A percentile compares a stretch with the other conserved stretches of the same genome.
Conservation (phyloP, 2,113 vertebrate species). For the Chaetodon trifascialis region DNA sequence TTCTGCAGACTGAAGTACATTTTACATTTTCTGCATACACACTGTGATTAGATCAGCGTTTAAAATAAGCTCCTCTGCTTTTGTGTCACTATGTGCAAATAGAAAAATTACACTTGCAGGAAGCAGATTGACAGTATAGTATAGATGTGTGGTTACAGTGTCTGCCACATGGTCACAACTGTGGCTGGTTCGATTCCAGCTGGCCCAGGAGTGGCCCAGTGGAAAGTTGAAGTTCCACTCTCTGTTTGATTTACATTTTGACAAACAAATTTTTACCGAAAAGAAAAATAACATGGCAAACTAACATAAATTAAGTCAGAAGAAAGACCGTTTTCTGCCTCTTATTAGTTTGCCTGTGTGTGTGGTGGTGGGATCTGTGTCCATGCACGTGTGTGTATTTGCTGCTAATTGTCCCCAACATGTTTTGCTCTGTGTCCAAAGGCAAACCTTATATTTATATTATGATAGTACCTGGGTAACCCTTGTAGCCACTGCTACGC, state of each 20-base stretch:
- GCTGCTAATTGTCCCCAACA: not conserved
- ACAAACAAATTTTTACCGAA: too few relatives aligned
- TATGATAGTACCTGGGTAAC: not conserved
- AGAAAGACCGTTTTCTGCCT: not conserved
- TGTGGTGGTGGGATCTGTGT: not conserved
- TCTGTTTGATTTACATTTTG: too few relatives aligned
- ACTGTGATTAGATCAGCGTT: not conserved
- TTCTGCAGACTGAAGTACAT: not conserved
- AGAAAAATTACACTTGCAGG: not conserved
- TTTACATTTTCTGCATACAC: not conserved
- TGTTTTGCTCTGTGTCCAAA: not conserved
- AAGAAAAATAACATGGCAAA: not conserved
- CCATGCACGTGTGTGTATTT: not conserved
- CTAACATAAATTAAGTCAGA: too few relatives aligned
- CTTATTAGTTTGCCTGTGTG: not conserved
- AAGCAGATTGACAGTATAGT: not conserved
- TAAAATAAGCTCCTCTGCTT: conserved; percentile 1
- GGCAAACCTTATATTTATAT: not conserved
- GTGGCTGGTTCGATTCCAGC: too few relatives aligned
- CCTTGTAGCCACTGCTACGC: not conserved
- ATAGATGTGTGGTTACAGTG: too few relatives aligned
- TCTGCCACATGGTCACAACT: too few relatives aligned
- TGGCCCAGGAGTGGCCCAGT: too few relatives aligned
- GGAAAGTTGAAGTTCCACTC: too few relatives aligned
- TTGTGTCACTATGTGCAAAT: not conserved